phyloP scores from a whole-genome alignment of 1,140 invertebrate species.

The Brachionus rotundiformis region DNA sequence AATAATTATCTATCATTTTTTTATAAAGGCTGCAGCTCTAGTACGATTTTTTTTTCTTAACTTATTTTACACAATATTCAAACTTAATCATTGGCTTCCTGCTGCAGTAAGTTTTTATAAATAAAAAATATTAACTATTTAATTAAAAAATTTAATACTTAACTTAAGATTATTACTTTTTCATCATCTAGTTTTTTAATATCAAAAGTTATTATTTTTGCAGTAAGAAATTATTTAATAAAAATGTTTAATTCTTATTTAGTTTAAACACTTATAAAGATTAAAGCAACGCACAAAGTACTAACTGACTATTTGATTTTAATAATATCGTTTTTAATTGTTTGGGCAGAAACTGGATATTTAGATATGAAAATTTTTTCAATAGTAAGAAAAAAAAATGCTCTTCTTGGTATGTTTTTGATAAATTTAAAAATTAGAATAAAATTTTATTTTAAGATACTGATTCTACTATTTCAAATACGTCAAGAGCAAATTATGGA shows the following conservation, averaged over 20 bases:
- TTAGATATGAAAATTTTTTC: conserved; percentile 51
- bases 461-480: conserved; percentile 9
- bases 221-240: neutral
- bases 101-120: conserved; percentile 24
- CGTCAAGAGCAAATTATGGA: conserved; percentile 6
- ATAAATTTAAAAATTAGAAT: neutral
- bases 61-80: conserved; percentile 14
- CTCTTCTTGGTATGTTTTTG: conserved; percentile 5
- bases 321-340: conserved; percentile 38
- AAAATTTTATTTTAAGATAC: neutral
- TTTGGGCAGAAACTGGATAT: conserved; percentile 42
- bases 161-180: conserved; percentile 41
- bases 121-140: no score
- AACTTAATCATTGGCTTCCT: conserved; percentile 8
- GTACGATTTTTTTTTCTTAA: conserved; percentile 15
- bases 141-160: no score
- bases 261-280: no score
- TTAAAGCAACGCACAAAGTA: conserved; percentile 42
- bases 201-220: conserved; percentile 48
- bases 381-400: neutral
- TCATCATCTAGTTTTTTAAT: conserved; percentile 39
- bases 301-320: conserved; percentile 34
- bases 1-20: neutral
- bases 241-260: neutral
- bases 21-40: neutral